Conservation (phyloP, 2,888 invertebrate genomes). For the Cephus spinipes region DNA sequence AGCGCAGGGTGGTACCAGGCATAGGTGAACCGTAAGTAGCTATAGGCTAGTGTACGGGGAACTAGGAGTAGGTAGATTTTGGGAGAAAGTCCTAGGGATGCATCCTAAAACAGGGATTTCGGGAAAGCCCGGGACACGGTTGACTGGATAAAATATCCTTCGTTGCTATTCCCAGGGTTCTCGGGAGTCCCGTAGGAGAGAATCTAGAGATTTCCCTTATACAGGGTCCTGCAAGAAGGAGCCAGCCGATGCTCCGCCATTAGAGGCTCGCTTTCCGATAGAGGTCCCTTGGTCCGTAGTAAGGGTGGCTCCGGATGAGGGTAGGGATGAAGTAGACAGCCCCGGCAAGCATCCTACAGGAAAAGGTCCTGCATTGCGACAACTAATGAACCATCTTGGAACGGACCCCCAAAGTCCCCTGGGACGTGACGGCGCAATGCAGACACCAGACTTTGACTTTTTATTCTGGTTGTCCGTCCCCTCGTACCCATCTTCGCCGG, state of each 20-base stretch:
- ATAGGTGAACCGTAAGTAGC: no score
- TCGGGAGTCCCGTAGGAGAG: conserved; percentile 22
- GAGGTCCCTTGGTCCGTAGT: no score
- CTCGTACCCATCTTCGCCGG: conserved; percentile 12
- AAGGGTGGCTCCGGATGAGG: conserved; percentile 14
- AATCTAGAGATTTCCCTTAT: conserved; percentile 13
- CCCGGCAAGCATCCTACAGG: conserved; percentile 5
- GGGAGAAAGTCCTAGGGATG: conserved; percentile 27
- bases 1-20: no score
- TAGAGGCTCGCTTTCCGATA: no score
- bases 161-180: conserved; percentile 52
- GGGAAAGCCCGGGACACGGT: conserved; percentile 50
- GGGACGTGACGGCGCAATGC: conserved; percentile 67
- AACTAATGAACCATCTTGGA: conserved; percentile 66
- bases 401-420: conserved; percentile 57
- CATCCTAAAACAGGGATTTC: conserved; percentile 59
- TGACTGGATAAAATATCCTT: conserved; percentile 58
- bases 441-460: conserved; percentile 48
- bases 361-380: conserved; percentile 65
- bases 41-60: no score
- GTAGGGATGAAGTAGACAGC: conserved; percentile 16
- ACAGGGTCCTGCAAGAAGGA: conserved; percentile 26
- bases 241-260: neutral
- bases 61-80: conserved; percentile 2
- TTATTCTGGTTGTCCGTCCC: conserved; percentile 19